Conservation (phyloP, 2,113 vertebrate species). For the Apeltes quadracus region DNA sequence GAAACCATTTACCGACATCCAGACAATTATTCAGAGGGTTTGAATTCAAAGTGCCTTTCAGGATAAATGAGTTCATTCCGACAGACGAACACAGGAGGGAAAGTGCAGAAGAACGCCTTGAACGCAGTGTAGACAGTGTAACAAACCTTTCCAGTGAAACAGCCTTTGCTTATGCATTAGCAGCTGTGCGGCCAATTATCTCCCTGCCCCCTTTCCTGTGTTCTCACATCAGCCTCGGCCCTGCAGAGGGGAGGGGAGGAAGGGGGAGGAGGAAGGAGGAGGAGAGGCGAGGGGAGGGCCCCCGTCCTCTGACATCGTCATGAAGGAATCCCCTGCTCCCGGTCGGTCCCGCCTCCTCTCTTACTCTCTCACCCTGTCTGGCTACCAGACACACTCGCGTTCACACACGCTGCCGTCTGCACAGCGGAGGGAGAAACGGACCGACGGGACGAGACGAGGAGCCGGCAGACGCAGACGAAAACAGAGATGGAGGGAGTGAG, state of each 20-base stretch:
- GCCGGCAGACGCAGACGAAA: constrained; percentile 34
- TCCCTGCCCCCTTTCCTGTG: constrained; percentile 83
- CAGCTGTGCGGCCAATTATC: constrained; percentile 79
- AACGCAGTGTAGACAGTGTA: background rate
- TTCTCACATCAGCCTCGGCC: constrained; percentile 47
- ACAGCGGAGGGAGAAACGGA: constrained; percentile 53
- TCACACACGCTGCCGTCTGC: constrained; percentile 75
- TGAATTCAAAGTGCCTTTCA: background rate
- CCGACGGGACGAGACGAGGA: constrained; percentile 34
- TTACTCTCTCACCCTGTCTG: constrained; percentile 82
- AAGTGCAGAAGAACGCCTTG: background rate
- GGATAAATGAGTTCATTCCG: background rate
- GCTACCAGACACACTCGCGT: constrained; percentile 78
- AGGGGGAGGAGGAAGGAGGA: background rate
- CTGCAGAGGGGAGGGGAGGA: constrained; percentile 21
- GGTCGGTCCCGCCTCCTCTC: constrained; percentile 69
- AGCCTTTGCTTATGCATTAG: constrained; percentile 80
- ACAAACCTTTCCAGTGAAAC: constrained; percentile 30
- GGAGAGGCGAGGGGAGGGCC: constrained; percentile 62
- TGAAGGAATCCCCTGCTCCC: constrained; percentile 83
- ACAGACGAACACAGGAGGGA: background rate
- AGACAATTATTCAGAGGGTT: background rate
- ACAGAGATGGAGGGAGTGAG: constrained; percentile 8
- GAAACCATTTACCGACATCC: background rate
- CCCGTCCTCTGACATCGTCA: constrained; percentile 80